A percentile compares a stretch with the other conserved stretches of the same genome.
These are phyloP conservation scores for Eospalax fontanierii DNA, from an alignment of 2,797 vertebrate species.

Conservation along the genomic window DNA sequence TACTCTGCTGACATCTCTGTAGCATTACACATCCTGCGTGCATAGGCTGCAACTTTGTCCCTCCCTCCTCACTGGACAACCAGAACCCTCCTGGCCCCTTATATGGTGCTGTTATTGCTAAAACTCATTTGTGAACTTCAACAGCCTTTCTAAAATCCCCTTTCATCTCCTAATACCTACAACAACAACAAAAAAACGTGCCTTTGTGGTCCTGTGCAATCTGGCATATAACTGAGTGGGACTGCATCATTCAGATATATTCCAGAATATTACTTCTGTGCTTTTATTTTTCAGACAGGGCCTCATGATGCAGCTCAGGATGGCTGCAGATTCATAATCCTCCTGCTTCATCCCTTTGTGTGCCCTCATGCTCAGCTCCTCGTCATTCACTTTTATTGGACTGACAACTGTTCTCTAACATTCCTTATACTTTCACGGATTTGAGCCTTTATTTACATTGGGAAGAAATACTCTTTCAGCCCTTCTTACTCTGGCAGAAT, in stretches of 20 bases:
- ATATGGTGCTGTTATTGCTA: background rate
- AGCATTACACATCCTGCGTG: background rate
- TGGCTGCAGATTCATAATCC: background rate
- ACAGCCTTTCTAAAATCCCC: background rate
- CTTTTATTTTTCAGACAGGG: background rate
- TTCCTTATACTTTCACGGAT: background rate
- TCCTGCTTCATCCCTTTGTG: background rate
- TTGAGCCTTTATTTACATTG: background rate
- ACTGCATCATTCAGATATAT: background rate
- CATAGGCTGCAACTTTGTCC: background rate
- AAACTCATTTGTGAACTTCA: background rate
- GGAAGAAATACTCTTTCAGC: background rate
- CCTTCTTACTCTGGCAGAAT: background rate
- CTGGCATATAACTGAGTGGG: background rate
- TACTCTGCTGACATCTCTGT: background rate
- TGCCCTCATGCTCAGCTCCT: background rate
- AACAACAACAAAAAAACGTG: background rate
- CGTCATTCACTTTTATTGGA: background rate
- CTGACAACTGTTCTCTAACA: background rate
- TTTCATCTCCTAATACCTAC: background rate
- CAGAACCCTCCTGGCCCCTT: accelerated
- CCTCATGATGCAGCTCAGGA: background rate
- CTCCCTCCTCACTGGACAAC: background rate
- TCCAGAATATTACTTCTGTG: background rate
- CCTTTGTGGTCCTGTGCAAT: background rate